Base-by-base conservation (phyloP, 2,888 invertebrate species). In the Leptinotarsa peninsularis region DNA sequence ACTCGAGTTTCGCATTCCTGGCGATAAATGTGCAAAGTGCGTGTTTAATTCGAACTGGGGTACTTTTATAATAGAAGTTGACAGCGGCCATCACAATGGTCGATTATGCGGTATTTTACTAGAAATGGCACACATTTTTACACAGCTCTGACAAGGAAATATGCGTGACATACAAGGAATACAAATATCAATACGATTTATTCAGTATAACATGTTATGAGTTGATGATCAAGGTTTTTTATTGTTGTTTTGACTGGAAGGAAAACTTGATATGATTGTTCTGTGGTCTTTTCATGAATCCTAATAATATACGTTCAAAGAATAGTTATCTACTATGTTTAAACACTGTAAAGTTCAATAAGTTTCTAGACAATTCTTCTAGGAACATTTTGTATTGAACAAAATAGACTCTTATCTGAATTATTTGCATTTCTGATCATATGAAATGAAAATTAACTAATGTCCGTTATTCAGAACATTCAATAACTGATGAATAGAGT, bases 71-170 rank as follows among this genome's bases (percentile, higher is more conserved):
- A 70, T 58, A 58, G 18, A 27, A 58, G 70, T 49, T 70, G 70
- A 56, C 69, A 69, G 69, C 27, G 56, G 69, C 56, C 58, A 69
- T 69, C 69, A 70, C 70, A 70, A 58, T 70, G 58, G 58, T 49
- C 70, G 49, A 70, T 70, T 70, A 70, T 70, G 70, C 70, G 70
- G 70, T 70, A 70, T 70, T 70, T 70, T 23, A 70, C 54, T 50
- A 49, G 58, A 49, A 70, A 56, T 50, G 49, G 21, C 21, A 21
- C 49, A 58, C 58, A 58, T 63, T 63, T 63, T 63, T 43, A 18
- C 27, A 33, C 43, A 33, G 63, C 43, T 27, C n/a, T 5, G 18
- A 58, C 13, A 33, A 14, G 63, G 17, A 63, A 27, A 63, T n/a
- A n/a, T 63, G 63, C 18, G 63, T 63, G 63, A 63, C 63, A 63